These are phyloP conservation scores for Tetragnatha versicolor DNA, from an alignment of 1,140 invertebrate species.

Conservation along the genomic window DNA sequence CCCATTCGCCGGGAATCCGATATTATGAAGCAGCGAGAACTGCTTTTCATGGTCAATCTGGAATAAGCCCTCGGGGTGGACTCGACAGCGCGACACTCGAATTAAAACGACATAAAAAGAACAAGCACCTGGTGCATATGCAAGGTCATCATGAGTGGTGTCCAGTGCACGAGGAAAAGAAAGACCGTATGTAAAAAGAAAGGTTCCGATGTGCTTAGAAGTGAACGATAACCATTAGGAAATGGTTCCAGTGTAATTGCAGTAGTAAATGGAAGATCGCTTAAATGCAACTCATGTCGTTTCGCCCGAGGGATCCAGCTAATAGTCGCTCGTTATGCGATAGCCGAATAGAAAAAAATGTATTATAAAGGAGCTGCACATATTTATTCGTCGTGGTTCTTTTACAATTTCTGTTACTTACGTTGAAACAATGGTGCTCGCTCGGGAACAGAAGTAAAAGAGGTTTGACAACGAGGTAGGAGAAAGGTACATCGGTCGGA, in stretches of 20 bases:
- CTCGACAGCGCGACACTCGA: neutral
- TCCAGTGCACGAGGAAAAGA: neutral
- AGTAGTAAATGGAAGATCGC: constrained; percentile 25
- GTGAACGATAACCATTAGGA: constrained; percentile 51
- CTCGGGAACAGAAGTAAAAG: too few species aligned
- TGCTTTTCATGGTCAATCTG: too few species aligned
- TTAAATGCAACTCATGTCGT: constrained; percentile 51
- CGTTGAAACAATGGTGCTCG: constrained; percentile 12
- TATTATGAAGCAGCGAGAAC: too few species aligned
- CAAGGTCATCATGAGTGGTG: constrained; percentile 38
- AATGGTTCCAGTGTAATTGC: constrained; percentile 50
- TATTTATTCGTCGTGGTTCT: constrained; percentile 11
- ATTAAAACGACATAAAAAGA: neutral
- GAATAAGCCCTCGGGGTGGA: neutral
- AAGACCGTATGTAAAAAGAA: neutral
- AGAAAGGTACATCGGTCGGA: neutral
- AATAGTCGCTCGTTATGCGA: constrained; percentile 46
- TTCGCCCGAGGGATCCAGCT: constrained; percentile 29
- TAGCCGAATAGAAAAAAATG: constrained; percentile 18
- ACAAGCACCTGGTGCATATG: constrained; percentile 18
- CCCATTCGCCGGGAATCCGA: too few species aligned
- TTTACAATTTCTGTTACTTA: constrained; percentile 19
- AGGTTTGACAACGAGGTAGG: neutral
- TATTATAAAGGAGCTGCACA: too few species aligned
- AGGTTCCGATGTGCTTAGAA: constrained; percentile 46